Conservation (phyloP, 2,113 vertebrate species). For the Arizona elegans region DNA sequence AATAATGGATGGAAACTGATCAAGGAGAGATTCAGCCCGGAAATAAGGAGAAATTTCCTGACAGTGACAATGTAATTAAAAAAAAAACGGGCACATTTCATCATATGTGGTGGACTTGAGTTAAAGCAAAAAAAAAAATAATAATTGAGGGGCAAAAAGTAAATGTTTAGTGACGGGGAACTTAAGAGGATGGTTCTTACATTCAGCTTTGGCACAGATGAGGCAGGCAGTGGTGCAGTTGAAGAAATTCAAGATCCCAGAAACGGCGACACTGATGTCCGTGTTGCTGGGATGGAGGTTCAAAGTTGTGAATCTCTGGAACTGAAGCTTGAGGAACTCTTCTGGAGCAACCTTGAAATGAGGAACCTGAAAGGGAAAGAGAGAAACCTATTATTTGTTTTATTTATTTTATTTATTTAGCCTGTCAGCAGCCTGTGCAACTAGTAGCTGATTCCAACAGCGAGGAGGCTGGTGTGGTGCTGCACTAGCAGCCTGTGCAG, state of each 20-base stretch:
- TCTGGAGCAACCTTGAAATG: constrained; percentile 97
- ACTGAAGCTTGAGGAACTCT: constrained; percentile 93
- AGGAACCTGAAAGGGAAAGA: constrained; percentile 79
- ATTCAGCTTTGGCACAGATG: constrained; percentile 97
- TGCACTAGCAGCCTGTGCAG: too few relatives aligned
- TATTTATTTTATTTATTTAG: too few relatives aligned
- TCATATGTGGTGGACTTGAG: too few relatives aligned
- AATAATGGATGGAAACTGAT: too few relatives aligned
- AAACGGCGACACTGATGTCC: constrained; percentile 92
- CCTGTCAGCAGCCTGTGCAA: too few relatives aligned
- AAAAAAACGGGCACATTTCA: too few relatives aligned
- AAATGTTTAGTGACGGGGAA: not conserved
- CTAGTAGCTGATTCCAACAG: too few relatives aligned
- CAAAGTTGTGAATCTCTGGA: constrained; percentile 93
- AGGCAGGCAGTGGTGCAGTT: constrained; percentile 96
- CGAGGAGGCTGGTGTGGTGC: too few relatives aligned
- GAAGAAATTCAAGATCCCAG: constrained; percentile 93
- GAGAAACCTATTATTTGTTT: not conserved
- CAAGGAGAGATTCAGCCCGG: too few relatives aligned
- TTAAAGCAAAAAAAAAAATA: too few relatives aligned
- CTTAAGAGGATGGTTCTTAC: constrained; percentile 70
- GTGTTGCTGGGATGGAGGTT: constrained; percentile 97
- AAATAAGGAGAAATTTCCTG: too few relatives aligned
- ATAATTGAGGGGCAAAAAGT: not conserved
- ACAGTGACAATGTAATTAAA: too few relatives aligned